Base-by-base conservation (phyloP, 2,113 vertebrate genomes). In the Edolisoma coerulescens region DNA sequence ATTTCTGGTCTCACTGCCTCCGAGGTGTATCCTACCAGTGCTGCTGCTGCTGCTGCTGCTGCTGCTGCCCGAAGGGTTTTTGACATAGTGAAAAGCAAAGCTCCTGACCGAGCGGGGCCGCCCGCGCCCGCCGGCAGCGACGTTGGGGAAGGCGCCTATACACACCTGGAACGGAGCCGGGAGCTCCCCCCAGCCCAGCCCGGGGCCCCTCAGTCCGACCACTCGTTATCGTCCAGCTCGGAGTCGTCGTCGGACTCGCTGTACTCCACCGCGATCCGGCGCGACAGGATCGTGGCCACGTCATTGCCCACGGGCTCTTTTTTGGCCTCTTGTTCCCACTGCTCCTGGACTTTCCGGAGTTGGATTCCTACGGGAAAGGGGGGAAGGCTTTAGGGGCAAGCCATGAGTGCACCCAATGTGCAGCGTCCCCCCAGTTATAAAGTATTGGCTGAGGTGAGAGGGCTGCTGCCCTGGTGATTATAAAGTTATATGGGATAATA, bases 231-330 rank as follows among this genome's bases (percentile, higher is more conserved):
- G 11, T 99, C 99, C 83, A 98, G 98, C 97, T 99, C 99, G 0
- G 99, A 99, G 98, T 99, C 99, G 35, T 99, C 99, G 49, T 99
- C 99, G 0, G 99, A 99, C 96, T 99, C 99, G 89, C 99, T 99
- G 98, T 99, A 99, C 96, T 99, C 99, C 93, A 99, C 99, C 0
- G 99, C 99, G 45, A 99, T 99, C 60, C 99, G 98, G 28, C 99
- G 99, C 3, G 99, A 99, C 45, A 99, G 96, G 97, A 99, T 99
- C 1, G 99, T 99, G 5, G 99, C 99, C 97, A 99, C 99, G 4
- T 99, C 99, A 1, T 99, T 99, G 37, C 98, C 99, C 41, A 99
- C 99, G 0, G 99, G 99, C 95, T 99, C 99, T 87, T 99, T 97
- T 96, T 99, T 99, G 8, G 99, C 99, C 96, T 99, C 99, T 96